Percentiles rank a stretch among this genome's conserved stretches.
Evolutionary conservation across 2,888 invertebrate species (phyloP).

Genomic region (Lithosia quadra): DNA sequence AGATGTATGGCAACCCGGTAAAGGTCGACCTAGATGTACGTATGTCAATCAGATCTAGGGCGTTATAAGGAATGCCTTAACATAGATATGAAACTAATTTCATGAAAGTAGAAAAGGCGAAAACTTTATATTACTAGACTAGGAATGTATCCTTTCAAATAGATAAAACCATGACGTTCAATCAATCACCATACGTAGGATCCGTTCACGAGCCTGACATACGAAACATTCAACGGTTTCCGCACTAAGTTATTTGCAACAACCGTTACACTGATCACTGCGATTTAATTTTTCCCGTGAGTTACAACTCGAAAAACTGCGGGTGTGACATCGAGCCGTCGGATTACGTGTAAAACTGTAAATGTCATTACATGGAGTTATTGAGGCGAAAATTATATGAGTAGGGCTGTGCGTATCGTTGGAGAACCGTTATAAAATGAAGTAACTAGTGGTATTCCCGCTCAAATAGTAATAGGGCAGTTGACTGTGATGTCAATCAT

Average conservation of each 20-base stretch:
- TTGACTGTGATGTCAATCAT: background rate
- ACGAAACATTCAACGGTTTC: background rate
- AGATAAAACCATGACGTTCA: background rate
- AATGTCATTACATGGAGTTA: slow-evolving; percentile 54
- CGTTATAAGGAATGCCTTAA: too few species aligned
- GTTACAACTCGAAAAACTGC: slow-evolving; percentile 40
- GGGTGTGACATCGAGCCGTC: slow-evolving; percentile 41
- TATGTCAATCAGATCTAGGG: too few species aligned
- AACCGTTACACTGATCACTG: slow-evolving; percentile 46
- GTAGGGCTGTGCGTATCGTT: slow-evolving; percentile 36
- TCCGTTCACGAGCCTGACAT: background rate
- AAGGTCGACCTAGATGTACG: too few species aligned
- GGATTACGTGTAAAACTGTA: slow-evolving; percentile 55
- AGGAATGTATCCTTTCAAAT: background rate
- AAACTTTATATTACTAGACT: background rate
- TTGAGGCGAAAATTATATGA: slow-evolving; percentile 38
- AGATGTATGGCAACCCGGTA: too few species aligned
- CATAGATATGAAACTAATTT: too few species aligned
- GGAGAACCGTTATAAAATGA: background rate
- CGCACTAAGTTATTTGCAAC: slow-evolving; percentile 36
- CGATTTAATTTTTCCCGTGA: slow-evolving; percentile 41
- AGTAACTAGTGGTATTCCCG: background rate
- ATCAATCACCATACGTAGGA: background rate
- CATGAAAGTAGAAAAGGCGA: too few species aligned
- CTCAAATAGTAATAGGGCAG: background rate